Conservation (phyloP, 2,797 vertebrate genomes). For the Rhincodon typus region DNA sequence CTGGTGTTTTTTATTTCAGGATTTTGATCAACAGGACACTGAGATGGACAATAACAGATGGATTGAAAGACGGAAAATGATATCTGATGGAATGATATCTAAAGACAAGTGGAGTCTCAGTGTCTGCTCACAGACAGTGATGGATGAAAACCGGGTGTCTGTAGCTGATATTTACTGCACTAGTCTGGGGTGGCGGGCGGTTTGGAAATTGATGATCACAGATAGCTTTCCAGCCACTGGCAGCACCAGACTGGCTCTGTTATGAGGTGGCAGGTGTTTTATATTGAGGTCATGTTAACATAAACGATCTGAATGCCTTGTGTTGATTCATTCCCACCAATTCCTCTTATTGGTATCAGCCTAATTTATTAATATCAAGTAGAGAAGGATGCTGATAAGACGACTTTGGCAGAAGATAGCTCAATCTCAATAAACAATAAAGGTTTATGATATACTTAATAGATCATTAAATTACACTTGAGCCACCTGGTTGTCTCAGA, state of each 20-base stretch:
- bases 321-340: no score
- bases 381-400: no score
- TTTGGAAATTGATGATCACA: neutral
- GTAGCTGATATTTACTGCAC: neutral
- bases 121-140: neutral
- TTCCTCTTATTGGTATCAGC: no score
- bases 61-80: neutral
- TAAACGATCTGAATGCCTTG: no score
- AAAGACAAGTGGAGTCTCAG: neutral
- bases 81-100: neutral
- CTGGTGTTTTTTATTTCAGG: neutral
- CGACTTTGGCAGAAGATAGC: no score
- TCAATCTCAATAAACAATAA: no score
- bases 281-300: no score
- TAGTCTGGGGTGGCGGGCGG: neutral
- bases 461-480: no score
- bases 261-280: neutral
- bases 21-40: neutral
- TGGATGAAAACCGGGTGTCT: neutral
- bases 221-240: neutral
- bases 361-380: no score
- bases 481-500: no score
- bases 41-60: neutral
- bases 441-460: no score
- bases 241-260: neutral